Conservation (phyloP, 2,797 vertebrate species). For the Enteromius paludinosus region DNA sequence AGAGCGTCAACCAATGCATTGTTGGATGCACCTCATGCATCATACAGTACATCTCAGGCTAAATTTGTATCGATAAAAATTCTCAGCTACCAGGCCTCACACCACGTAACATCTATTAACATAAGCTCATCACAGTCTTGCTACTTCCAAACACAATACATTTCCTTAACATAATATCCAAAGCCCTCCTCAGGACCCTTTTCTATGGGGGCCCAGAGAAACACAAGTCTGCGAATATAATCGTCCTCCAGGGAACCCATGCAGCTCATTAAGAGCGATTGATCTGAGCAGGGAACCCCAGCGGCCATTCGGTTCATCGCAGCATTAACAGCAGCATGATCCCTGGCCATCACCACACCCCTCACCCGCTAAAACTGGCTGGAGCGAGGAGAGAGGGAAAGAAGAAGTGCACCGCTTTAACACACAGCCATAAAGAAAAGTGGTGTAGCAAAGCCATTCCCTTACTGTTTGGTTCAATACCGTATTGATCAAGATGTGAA, state of each 20-base stretch:
- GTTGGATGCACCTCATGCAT: neutral
- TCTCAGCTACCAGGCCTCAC: neutral
- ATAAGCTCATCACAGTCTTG: constrained; percentile 13
- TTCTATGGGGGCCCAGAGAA: constrained; percentile 31
- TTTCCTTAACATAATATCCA: constrained; percentile 13
- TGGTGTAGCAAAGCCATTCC: constrained; percentile 70
- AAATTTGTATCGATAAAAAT: neutral
- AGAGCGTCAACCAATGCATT: neutral
- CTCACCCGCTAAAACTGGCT: neutral
- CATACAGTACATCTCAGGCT: neutral
- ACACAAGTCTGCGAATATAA: constrained; percentile 34
- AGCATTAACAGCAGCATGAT: constrained; percentile 42
- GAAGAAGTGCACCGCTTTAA: constrained; percentile 10
- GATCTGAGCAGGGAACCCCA: constrained; percentile 36
- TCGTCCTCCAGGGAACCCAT: constrained; percentile 20
- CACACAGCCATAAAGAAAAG: constrained; percentile 64
- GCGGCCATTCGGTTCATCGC: constrained; percentile 34
- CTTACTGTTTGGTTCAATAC: constrained; percentile 71
- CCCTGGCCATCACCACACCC: constrained; percentile 22
- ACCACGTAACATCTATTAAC: neutral
- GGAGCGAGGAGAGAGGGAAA: neutral
- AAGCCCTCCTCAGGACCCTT: constrained; percentile 20
- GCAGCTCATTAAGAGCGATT: constrained; percentile 51
- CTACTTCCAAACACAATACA: neutral
- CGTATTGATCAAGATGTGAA: constrained; percentile 77